Percentiles rank a stretch among this genome's conserved stretches.
Evolutionary conservation across 2,888 invertebrate genomes (phyloP).

Genomic region (Epsilonema sp.): DNA sequence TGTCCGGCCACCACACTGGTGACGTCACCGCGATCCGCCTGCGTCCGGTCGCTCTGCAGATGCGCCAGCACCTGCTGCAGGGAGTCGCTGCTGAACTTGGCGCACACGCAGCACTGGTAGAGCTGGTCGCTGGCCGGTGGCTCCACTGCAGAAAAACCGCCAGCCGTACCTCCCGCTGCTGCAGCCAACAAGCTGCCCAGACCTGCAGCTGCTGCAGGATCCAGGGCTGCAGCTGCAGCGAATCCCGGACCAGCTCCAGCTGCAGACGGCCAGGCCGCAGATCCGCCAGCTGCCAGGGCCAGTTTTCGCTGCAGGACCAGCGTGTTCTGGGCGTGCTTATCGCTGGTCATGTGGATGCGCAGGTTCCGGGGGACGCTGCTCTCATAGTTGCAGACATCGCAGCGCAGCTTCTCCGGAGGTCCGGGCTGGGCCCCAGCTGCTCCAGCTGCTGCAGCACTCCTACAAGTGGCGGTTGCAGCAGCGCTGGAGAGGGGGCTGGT

Average conservation of each 20-base stretch:
- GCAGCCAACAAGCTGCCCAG: no score
- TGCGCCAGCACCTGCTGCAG: constrained; percentile 77
- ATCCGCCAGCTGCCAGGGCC: no score
- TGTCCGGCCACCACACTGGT: constrained; percentile 32
- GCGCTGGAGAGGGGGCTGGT: constrained; percentile 14
- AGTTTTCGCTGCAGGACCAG: constrained; percentile 85
- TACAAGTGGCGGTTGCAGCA: constrained; percentile 17
- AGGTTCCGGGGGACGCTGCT: constrained; percentile 87
- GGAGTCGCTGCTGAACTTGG: constrained; percentile 67
- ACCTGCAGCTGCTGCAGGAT: no score
- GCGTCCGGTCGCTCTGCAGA: constrained; percentile 69
- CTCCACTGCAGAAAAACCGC: neutral
- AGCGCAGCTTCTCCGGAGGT: constrained; percentile 43
- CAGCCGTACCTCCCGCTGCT: no score
- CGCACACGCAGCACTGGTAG: constrained; percentile 84
- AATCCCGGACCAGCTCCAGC: neutral
- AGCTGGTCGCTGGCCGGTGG: constrained; percentile 28
- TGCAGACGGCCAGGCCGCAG: no score
- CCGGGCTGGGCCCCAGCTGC: no score
- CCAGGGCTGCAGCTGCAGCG: no score
- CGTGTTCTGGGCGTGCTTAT: constrained; percentile 95
- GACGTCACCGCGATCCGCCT: constrained; percentile 62
- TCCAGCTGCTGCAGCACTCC: constrained; percentile 29
- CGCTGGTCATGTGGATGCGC: constrained; percentile 92
- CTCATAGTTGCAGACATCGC: constrained; percentile 94